Conservation (phyloP, 2,113 vertebrate species). For the Nibea albiflora region DNA sequence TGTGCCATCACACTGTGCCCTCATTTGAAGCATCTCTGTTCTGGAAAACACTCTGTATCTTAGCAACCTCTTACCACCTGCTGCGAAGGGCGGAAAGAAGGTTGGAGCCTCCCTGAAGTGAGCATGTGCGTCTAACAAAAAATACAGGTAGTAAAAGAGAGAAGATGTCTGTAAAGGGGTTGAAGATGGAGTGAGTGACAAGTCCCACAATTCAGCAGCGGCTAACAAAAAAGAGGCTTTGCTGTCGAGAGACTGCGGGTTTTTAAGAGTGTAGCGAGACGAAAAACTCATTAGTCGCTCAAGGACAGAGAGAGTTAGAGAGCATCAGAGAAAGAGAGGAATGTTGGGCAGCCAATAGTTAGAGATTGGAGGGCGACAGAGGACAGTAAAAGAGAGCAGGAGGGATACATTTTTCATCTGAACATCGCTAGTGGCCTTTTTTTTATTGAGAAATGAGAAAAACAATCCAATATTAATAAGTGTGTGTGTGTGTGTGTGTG, state of each 20-base stretch:
- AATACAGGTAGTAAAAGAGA: constrained; percentile 9
- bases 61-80: constrained; percentile 71
- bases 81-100: constrained; percentile 30
- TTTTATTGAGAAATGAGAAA: constrained; percentile 50
- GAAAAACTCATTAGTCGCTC: not conserved
- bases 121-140: not conserved
- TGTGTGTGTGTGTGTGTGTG: not conserved
- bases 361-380: constrained; percentile 26
- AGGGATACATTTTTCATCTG: constrained; percentile 66
- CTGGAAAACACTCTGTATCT: constrained; percentile 60
- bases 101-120: constrained; percentile 13
- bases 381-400: constrained; percentile 26
- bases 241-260: not conserved
- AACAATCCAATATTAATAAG: constrained; percentile 56
- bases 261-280: not conserved
- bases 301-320: constrained; percentile 27
- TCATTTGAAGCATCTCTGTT: constrained; percentile 25
- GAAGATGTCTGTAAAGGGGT: constrained; percentile 1
- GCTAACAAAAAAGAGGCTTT: not conserved
- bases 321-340: constrained; percentile 14
- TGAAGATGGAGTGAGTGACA: constrained; percentile 9
- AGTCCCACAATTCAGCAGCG: constrained; percentile 6
- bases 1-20: constrained; percentile 5
- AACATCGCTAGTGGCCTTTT: constrained; percentile 21
- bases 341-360: not conserved